A percentile compares a stretch with the other conserved stretches of the same genome.
Conservation (phyloP, 2,888 invertebrate genomes). For the Netelia fuscicornis region DNA sequence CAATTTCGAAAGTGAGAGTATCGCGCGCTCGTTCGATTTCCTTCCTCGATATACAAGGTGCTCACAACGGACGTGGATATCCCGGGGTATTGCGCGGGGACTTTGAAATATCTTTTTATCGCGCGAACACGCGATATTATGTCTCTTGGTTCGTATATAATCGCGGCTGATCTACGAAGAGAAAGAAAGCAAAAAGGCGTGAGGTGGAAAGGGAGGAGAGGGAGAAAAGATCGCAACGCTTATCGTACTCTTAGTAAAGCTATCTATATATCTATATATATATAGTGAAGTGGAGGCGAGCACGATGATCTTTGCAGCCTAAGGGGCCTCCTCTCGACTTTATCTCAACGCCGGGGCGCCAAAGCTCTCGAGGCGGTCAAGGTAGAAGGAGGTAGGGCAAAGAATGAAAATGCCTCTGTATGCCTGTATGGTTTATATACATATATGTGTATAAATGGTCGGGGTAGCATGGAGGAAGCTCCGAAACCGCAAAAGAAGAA, state of each 20-base stretch:
- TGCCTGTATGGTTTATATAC: background rate
- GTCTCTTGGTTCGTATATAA: conserved; percentile 52
- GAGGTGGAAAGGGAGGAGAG: conserved; percentile 6
- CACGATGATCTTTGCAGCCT: conserved; percentile 47
- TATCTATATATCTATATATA: conserved; percentile 22
- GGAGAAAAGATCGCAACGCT: conserved; percentile 46
- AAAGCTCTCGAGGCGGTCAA: conserved; percentile 22
- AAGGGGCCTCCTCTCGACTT: conserved; percentile 36
- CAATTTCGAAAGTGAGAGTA: conserved; percentile 38
- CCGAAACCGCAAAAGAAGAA: conserved; percentile 43
- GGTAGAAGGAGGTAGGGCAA: conserved; percentile 16
- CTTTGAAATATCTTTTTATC: conserved; percentile 46
- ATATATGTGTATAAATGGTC: conserved; percentile 36
- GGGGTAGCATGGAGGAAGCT: conserved; percentile 40
- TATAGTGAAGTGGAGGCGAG: conserved; percentile 28
- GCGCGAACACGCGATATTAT: conserved; percentile 52
- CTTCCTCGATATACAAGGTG: background rate
- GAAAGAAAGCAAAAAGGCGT: conserved; percentile 11
- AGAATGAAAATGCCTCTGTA: conserved; percentile 30
- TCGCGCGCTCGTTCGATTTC: conserved; percentile 9
- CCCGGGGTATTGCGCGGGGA: background rate
- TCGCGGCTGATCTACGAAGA: conserved; percentile 47
- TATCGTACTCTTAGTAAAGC: conserved; percentile 39
- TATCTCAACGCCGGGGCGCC: conserved; percentile 54
- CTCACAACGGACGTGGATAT: background rate